Evolutionary conservation across 2,888 invertebrate genomes (phyloP).

Genomic region (Phasia obesa): DNA sequence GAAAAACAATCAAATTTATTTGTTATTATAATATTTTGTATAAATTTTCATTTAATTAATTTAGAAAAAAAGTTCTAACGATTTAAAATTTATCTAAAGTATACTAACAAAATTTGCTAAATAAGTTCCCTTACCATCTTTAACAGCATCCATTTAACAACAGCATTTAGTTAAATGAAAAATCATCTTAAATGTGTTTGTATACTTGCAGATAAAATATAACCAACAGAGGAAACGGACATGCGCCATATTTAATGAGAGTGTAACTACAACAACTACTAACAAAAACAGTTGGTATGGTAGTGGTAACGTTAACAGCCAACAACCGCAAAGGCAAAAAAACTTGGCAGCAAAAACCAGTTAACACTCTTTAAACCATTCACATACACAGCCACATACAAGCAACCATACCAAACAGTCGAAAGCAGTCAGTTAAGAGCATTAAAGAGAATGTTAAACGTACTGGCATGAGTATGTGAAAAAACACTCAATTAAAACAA

Average conservation of each 20-base stretch:
- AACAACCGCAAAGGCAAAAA: constrained; percentile 38
- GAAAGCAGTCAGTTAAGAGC: constrained; percentile 19
- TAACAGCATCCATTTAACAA: constrained; percentile 66
- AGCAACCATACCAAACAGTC: constrained; percentile 56
- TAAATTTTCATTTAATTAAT: neutral
- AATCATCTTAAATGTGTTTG: constrained; percentile 59
- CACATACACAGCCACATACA: neutral
- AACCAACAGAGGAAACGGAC: constrained; percentile 72
- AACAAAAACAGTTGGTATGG: constrained; percentile 64
- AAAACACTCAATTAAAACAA: neutral
- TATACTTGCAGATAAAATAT: constrained; percentile 69
- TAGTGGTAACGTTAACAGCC: constrained; percentile 67
- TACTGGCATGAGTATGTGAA: constrained; percentile 20
- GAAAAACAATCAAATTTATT: neutral
- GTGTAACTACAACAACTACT: constrained; percentile 19
- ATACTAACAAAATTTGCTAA: constrained; percentile 71
- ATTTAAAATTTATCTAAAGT: constrained; percentile 61
- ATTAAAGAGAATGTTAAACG: constrained; percentile 1
- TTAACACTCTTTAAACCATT: constrained; percentile 35
- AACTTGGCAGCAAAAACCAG: constrained; percentile 59
- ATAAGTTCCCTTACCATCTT: constrained; percentile 57
- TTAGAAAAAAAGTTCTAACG: neutral
- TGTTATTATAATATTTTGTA: neutral
- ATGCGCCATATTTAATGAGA: constrained; percentile 74
- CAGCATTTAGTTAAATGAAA: constrained; percentile 37